Conservation (phyloP, 2,888 invertebrate genomes). For the Parelbella ahira region DNA sequence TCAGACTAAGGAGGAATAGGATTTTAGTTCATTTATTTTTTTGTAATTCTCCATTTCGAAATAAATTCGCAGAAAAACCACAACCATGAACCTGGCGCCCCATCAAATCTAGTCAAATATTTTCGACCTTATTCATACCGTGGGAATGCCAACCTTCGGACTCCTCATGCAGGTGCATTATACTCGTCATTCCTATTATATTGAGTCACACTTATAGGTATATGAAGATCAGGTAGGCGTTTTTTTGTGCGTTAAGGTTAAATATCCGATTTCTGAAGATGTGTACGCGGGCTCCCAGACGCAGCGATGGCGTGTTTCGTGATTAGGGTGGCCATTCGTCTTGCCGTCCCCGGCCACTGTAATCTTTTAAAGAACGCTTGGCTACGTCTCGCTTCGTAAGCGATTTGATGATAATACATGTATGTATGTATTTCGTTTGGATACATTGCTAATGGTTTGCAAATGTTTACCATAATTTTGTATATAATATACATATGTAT, state of each 20-base stretch:
- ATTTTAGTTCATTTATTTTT: neutral
- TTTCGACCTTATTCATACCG: conserved; percentile 15
- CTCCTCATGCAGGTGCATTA: conserved; percentile 18
- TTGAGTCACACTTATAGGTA: conserved; percentile 20
- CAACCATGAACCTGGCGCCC: neutral
- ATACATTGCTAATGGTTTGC: no score
- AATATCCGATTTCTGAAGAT: conserved; percentile 7
- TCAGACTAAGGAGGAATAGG: no score
- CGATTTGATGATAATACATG: no score
- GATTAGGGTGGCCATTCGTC: conserved; percentile 10
- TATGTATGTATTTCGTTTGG: no score
- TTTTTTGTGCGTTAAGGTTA: conserved; percentile 21
- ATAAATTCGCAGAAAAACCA: conserved; percentile 10
- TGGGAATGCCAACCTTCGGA: conserved; percentile 5
- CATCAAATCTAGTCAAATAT: conserved; percentile 8
- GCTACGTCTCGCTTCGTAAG: neutral
- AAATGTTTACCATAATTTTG: no score
- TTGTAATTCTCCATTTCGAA: no score
- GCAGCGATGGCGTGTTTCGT: neutral
- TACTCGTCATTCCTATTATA: conserved; percentile 23
- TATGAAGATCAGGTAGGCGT: conserved; percentile 17
- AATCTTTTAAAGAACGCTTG: conserved; percentile 8
- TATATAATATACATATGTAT: no score
- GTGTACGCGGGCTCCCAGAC: neutral
- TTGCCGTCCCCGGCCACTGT: neutral